Base-by-base conservation (phyloP, 2,888 invertebrate genomes). In the Phortica magna region DNA sequence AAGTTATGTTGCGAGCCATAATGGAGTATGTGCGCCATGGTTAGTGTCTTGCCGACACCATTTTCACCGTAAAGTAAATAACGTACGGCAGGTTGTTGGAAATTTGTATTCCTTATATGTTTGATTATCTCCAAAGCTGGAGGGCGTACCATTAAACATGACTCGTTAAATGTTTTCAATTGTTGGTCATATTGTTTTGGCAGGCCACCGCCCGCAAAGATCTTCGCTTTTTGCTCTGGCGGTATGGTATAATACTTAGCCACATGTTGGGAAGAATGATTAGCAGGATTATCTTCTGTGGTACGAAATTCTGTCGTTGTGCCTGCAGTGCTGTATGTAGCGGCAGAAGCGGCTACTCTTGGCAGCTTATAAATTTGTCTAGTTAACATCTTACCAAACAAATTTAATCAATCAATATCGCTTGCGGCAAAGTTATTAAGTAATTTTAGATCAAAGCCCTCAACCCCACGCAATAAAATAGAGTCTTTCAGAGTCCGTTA, bases 71-170 rank as follows among this genome's bases (percentile, higher is more conserved):
- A 98, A 6, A 98, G 87, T 0, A 98, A 94, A 93, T 96, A 97
- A 92, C 96, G 94, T n/a, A 96, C 93, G 0, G 94, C 94, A 3
- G 98, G 97, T 87, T 95, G 95, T 6, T 93, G 92, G 80, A 95
- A 94, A 91, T 98, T 95, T 0, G 95, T 93, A 57, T 93, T 92
- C 86, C 95, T 95, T 71, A 98, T 93, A 86, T 95, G 96, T 76
- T 95, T 93, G 53, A 98, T 95, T 2, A 98, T 88, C 90, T 98
- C 97, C 14, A 98, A 79, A 0, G 96, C 95, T n/a, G 98, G 98
- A 80, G 95, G 93, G 42, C 99, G 94, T 5, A 98, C 93, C 96
- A 99, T 96, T 7, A 98, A 82, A 74, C 95, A 93, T 14, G 95
- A 93, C 91, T 98, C 98, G 31, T 94, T 93, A 89, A 98, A 98